Conservation (phyloP, 2,888 invertebrate genomes). For the Meandrusa payeni region DNA sequence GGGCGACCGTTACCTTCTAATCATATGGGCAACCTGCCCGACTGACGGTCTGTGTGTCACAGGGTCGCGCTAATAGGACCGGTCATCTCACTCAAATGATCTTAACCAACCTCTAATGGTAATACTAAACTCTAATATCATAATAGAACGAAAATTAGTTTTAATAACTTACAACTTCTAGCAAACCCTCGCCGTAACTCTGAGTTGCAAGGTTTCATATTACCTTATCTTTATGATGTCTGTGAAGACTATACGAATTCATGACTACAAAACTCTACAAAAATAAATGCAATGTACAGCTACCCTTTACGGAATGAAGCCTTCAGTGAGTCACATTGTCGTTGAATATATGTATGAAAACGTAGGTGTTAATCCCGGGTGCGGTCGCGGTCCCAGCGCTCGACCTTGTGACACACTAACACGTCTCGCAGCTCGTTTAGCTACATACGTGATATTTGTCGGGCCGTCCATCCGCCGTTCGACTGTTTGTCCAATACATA, state of each 20-base stretch:
- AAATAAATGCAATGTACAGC: no score
- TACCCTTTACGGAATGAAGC: no score
- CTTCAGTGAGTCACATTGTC: no score
- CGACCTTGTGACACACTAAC: conserved; percentile 23
- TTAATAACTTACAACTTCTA: no score
- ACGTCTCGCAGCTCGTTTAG: conserved; percentile 6
- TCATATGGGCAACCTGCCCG: conserved; percentile 22
- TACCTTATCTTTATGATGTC: no score
- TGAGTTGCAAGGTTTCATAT: no score
- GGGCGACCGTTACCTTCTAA: conserved; percentile 31
- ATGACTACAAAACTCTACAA: no score
- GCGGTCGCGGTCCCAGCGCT: conserved; percentile 2
- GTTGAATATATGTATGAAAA: no score
- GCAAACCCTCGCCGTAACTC: no score
- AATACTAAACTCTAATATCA: no score
- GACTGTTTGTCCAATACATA: conserved; percentile 13
- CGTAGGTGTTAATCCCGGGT: conserved; percentile 1
- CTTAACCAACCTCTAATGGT: conserved; percentile 1
- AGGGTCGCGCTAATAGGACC: conserved; percentile 44
- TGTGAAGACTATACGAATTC: no score
- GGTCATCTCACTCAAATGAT: conserved; percentile 27
- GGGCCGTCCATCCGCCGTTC: not conserved
- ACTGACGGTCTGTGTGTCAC: conserved; percentile 45
- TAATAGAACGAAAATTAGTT: no score
- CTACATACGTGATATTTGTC: conserved; percentile 9